phyloP scores from a whole-genome alignment of 1,140 invertebrate genomes.

The Cydia fagiglandana region DNA sequence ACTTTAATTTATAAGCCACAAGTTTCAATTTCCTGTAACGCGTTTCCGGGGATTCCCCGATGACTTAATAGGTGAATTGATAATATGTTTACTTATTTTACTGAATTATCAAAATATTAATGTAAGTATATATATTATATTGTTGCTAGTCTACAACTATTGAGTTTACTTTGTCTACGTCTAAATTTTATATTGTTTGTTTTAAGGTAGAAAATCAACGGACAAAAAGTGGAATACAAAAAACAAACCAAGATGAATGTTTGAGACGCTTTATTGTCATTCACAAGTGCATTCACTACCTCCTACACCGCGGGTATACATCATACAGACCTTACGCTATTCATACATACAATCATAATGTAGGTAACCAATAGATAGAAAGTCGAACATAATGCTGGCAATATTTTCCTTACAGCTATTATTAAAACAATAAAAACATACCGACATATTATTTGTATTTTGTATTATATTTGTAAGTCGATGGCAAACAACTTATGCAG shows the following conservation, averaged over 20 bases:
- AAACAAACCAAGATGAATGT: conserved; percentile 40
- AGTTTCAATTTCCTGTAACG: neutral
- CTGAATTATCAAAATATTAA: too few relatives aligned
- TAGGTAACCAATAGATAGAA: neutral
- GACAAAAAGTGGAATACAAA: neutral
- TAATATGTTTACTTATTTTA: too few relatives aligned
- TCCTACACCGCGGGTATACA: conserved; percentile 44
- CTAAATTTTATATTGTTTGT: neutral
- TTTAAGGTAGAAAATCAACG: too few relatives aligned
- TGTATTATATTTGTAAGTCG: too few relatives aligned
- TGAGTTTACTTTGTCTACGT: too few relatives aligned
- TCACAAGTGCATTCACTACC: conserved; percentile 70
- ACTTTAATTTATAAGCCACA: neutral
- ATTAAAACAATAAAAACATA: too few relatives aligned
- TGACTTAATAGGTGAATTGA: too few relatives aligned
- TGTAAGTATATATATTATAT: too few relatives aligned
- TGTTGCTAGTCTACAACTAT: too few relatives aligned
- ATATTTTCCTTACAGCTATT: neutral
- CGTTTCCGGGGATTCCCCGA: too few relatives aligned
- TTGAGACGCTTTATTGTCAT: conserved; percentile 74
- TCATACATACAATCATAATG: conserved; percentile 35
- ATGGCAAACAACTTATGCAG: too few relatives aligned
- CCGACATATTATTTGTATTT: too few relatives aligned
- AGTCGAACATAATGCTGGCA: neutral
- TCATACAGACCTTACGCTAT: conserved; percentile 34